A percentile compares a stretch with the other conserved stretches of the same genome.
These are phyloP conservation scores for Brevipalpus yothersi DNA, from an alignment of 1,140 invertebrate genomes.

Conservation along the genomic window DNA sequence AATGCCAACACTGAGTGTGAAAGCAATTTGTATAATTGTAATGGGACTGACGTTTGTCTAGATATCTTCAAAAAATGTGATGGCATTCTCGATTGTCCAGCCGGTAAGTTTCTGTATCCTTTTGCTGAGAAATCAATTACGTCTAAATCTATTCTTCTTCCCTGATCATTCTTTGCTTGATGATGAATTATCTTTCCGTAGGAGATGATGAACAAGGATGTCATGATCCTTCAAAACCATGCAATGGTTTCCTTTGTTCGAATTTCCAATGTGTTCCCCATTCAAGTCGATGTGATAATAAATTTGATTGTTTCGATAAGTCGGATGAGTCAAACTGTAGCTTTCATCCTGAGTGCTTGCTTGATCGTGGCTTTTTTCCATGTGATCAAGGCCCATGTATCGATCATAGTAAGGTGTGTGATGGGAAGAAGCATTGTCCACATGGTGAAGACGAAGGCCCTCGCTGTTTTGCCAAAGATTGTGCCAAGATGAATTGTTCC, in stretches of 20 bases:
- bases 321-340: conserved; percentile 17
- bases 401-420: conserved; percentile 25
- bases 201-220: conserved; percentile 19
- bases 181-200: conserved; percentile 11
- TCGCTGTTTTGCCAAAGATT: conserved; percentile 15
- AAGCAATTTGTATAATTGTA: not conserved
- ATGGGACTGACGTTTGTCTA: too few relatives aligned
- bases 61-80: not conserved
- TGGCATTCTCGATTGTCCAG: not conserved
- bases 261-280: conserved; percentile 10
- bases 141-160: too few relatives aligned
- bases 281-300: conserved; percentile 16
- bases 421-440: conserved; percentile 32
- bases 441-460: conserved; percentile 38
- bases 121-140: not conserved
- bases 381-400: conserved; percentile 33
- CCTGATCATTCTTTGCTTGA: not conserved
- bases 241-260: conserved; percentile 8
- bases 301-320: conserved; percentile 17
- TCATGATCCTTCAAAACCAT: conserved; percentile 21
- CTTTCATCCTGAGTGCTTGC: not conserved
- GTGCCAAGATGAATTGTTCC: conserved; percentile 24
- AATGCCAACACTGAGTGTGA: conserved; percentile 16
- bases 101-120: not conserved
- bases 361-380: conserved; percentile 16